Evolutionary conservation across 2,888 invertebrate species (phyloP), one percentile per base, ranked within the genome.

Genomic region (Yponomeuta evonymella): DNA sequence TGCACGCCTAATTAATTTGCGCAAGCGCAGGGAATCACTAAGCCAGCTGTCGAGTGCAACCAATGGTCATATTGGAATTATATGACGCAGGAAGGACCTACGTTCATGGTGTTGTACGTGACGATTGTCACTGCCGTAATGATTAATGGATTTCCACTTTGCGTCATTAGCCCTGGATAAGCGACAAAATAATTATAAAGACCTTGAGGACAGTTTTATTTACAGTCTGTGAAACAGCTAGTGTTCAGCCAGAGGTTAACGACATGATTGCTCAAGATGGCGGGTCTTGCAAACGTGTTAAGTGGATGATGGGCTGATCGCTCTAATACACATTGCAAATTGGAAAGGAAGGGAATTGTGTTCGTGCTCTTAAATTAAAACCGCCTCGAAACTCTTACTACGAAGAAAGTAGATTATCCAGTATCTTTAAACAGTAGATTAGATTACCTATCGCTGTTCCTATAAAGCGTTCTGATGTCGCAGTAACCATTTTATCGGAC

Each of bases 231-330:
- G 63, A 62, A 69, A 51, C 51, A 69, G 74, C 74, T 73, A 76
- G 72, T 75, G 72, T 74, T 66, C 76, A 74, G 78, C 74, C 80
- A 79, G 79, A 85, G 89, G 90, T 90, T 89, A 90, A 90, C 87
- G 83, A 89, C 85, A 85, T 88, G 88, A 89, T 90, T 87, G 86
- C 80, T 79, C 82, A 87, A 85, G 86, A 88, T 86, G 88, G 85
- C 88, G 86, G 51, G 83, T 83, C 83, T 76, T n/a, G 84, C 83
- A 79, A 86, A 86, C 82, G 87, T 88, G 87, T 82, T 89, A 90
- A 90, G 87, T 89, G 88, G 84, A 88, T 89, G 87, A 90, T 89
- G 36, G 63, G 43, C 33, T 23, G 86, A 83, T 84, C 78, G 83
- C 65, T 70, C 77, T 67, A 81, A 79, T 79, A 78, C 78, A 75